These are phyloP conservation scores for Eurois occulta DNA, from an alignment of 2,888 invertebrate genomes.

Conservation along the genomic window DNA sequence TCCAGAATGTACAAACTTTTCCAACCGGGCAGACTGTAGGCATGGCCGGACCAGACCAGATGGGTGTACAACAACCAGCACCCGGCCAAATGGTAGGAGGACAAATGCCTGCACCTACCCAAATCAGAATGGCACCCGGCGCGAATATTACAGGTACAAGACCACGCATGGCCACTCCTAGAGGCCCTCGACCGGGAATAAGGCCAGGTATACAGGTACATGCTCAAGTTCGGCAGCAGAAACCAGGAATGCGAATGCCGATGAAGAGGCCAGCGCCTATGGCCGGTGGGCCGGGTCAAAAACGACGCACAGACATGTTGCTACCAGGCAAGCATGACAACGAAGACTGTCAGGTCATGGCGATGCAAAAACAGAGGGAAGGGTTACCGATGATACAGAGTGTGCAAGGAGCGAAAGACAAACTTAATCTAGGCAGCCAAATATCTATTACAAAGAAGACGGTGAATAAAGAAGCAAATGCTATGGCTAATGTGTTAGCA, in stretches of 20 bases:
- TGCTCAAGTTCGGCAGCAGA: conserved; percentile 82
- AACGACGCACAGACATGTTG: conserved; percentile 91
- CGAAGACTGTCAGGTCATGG: conserved; percentile 94
- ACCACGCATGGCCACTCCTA: conserved; percentile 81
- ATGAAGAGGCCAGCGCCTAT: conserved; percentile 81
- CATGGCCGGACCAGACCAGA: conserved; percentile 72
- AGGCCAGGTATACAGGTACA: conserved; percentile 86
- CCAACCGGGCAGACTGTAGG: conserved; percentile 79
- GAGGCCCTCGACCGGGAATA: conserved; percentile 81
- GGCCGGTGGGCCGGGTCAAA: conserved; percentile 77
- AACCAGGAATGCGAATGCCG: conserved; percentile 82
- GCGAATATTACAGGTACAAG: conserved; percentile 79
- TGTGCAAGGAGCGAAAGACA: conserved; percentile 92
- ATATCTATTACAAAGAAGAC: conserved; percentile 92
- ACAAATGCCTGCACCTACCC: conserved; percentile 82
- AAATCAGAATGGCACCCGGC: conserved; percentile 83
- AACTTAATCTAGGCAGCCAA: conserved; percentile 93
- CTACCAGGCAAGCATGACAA: conserved; percentile 93
- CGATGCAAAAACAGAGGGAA: conserved; percentile 93
- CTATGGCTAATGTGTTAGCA: conserved; percentile 94
- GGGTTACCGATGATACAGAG: conserved; percentile 94
- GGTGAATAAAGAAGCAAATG: conserved; percentile 93
- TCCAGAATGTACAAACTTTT: conserved; percentile 87
- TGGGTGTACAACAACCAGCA: conserved; percentile 65
- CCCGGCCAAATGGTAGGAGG: conserved; percentile 75